Conservation (phyloP, 2,797 vertebrate species). For the Garrulus glandarius region DNA sequence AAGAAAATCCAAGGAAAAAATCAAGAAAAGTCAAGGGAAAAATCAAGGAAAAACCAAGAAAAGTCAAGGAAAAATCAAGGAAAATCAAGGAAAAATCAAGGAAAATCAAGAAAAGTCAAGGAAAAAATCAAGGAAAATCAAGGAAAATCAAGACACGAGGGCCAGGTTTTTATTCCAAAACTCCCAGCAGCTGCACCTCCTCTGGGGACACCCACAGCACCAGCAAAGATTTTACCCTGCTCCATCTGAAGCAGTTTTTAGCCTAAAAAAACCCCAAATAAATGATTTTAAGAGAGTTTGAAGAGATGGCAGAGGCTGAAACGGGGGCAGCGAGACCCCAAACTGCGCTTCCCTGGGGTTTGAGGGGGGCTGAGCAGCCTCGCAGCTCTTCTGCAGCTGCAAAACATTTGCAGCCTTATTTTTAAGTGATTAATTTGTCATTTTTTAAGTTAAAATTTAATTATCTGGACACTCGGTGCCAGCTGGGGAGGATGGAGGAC, state of each 20-base stretch:
- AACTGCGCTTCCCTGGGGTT: fast-evolving
- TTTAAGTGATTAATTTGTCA: neutral
- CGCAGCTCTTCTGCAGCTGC: neutral
- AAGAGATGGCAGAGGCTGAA: fast-evolving
- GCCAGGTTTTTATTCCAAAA: fast-evolving
- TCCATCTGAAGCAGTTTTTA: neutral
- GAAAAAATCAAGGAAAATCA: no score
- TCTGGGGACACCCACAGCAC: fast-evolving
- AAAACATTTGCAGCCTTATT: fast-evolving
- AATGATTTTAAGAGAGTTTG: fast-evolving
- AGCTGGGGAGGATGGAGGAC: neutral
- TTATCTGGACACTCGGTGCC: neutral
- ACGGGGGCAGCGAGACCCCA: neutral
- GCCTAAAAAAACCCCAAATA: neutral
- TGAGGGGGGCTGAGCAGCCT: neutral
- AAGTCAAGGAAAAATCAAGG: no score
- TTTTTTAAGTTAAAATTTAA: neutral
- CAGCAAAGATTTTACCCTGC: neutral
- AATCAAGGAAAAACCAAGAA: neutral
- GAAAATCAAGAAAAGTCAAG: no score
- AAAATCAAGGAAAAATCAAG: no score
- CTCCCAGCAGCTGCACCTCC: fast-evolving
- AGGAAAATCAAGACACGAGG: fast-evolving
- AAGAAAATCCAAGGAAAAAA: no score
- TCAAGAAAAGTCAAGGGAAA: no score